Conservation (phyloP, 2,888 invertebrate genomes). For the Lissocephala sabroskyi region DNA sequence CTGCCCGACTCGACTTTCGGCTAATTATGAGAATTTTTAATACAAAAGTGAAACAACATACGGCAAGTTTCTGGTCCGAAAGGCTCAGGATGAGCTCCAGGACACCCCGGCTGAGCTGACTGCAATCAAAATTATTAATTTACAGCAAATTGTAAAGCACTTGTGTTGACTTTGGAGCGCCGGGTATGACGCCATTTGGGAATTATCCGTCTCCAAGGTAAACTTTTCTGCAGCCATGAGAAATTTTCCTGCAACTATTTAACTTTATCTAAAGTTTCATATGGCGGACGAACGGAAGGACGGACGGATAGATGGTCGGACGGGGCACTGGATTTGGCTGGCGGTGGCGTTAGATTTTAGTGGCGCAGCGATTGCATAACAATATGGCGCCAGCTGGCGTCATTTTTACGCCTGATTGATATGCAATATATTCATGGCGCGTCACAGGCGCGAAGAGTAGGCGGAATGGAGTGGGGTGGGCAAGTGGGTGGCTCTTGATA, state of each 20-base stretch:
- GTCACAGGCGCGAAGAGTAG: slow-evolving; percentile 7
- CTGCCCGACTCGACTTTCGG: too few relatives aligned
- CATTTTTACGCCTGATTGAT: slow-evolving; percentile 49
- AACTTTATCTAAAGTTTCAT: not conserved
- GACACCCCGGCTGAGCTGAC: not conserved
- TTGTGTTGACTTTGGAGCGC: slow-evolving; percentile 31
- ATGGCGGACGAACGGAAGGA: not conserved
- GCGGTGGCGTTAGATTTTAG: slow-evolving; percentile 13
- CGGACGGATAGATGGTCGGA: too few relatives aligned
- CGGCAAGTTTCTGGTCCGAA: slow-evolving; percentile 15
- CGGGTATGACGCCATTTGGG: slow-evolving; percentile 20
- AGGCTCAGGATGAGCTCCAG: slow-evolving; percentile 8
- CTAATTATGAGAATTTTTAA: slow-evolving; percentile 46
- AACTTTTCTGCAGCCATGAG: slow-evolving; percentile 38
- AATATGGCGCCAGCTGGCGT: slow-evolving; percentile 41
- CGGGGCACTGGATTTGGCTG: too few relatives aligned
- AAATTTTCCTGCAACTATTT: slow-evolving; percentile 35
- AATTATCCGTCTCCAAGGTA: slow-evolving; percentile 46
- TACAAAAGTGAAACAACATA: slow-evolving; percentile 38
- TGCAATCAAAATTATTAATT: slow-evolving; percentile 54
- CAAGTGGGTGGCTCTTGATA: too few relatives aligned
- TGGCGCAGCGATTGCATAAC: slow-evolving; percentile 27
- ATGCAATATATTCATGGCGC: slow-evolving; percentile 35
- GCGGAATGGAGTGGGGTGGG: not conserved
- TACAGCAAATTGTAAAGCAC: slow-evolving; percentile 19